Evolutionary conservation across 2,888 invertebrate genomes (phyloP), one percentile per base, ranked within the genome.

Genomic region (Cosmopolites sordidus): DNA sequence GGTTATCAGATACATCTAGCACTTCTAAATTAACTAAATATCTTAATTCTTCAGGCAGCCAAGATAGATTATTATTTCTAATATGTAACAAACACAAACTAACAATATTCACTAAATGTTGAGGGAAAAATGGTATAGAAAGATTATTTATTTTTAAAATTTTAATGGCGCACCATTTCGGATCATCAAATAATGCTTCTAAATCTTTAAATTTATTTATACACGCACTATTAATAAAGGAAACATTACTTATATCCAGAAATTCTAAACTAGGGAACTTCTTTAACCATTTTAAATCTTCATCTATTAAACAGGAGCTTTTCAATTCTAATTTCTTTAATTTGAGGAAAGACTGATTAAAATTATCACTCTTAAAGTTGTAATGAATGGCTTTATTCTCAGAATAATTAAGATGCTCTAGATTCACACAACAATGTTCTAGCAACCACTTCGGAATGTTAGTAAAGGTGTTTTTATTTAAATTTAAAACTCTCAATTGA

Each of bases 181-280:
- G 60, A 38, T 60, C 61, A 30, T 58, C 48, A 46, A 67, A 66
- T 12, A 67, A 51, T 30, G 56, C 33, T 44, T 64, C 62, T 8
- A 62, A 30, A 9, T 65, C 60, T 4, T 54, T 37, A 14, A 65
- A 59, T 16, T 38, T 59, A 42, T 66, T 66, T 1, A 56, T 14
- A 41, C 29, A 33, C 14, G 17, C 43, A 4, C 22, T 4, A 43
- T 44, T 16, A 14, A 11, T 3, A 11, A 38, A 33, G 18, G n/a
- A 16, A 40, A 56, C 48, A 38, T 66, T 67, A 42, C 66, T 62
- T n/a, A 67, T 58, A 58, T 67, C 64, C 16, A 67, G 47, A 38
- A 61, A 60, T 40, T 62, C 48, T 5, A 67, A 40, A 17, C 38
- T 51, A 17, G 49, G 51, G 38, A 63, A 61, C 16, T 54, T 54